A percentile compares a stretch with the other conserved stretches of the same genome.
Conservation (phyloP, 2,888 invertebrate genomes). For the Ceramica pisi region DNA sequence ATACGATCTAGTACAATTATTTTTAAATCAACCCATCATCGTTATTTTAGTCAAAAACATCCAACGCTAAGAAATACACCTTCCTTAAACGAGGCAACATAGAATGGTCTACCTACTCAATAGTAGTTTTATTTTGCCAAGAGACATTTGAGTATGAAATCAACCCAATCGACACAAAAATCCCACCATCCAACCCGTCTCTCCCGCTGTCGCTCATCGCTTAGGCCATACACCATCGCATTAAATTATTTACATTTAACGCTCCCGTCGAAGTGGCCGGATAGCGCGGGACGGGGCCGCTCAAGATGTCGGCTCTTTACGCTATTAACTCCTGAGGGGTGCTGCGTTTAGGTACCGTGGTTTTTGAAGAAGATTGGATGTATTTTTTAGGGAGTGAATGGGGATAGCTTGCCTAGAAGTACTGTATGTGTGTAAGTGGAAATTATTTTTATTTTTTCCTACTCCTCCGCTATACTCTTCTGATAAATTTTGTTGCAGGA, state of each 20-base stretch:
- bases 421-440: no score
- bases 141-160: no score
- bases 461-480: no score
- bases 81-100: no score
- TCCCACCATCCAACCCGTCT: no score
- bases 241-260: conserved; percentile 86
- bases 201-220: conserved; percentile 62
- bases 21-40: background rate
- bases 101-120: no score
- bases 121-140: no score
- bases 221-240: conserved; percentile 65
- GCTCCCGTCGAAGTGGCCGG: conserved; percentile 73
- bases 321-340: conserved; percentile 57
- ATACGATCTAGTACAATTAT: background rate
- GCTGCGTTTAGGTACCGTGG: background rate
- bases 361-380: conserved; percentile 15
- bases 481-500: no score
- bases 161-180: no score
- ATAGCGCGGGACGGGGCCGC: conserved; percentile 56
- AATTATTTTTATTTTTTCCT: no score
- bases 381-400: conserved; percentile 6
- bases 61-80: no score
- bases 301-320: conserved; percentile 59
- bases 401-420: background rate
- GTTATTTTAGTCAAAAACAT: background rate